These are phyloP conservation scores for Pachyrhynchus sulphureomaculatus DNA, from an alignment of 1,140 invertebrate species.

Conservation along the genomic window DNA sequence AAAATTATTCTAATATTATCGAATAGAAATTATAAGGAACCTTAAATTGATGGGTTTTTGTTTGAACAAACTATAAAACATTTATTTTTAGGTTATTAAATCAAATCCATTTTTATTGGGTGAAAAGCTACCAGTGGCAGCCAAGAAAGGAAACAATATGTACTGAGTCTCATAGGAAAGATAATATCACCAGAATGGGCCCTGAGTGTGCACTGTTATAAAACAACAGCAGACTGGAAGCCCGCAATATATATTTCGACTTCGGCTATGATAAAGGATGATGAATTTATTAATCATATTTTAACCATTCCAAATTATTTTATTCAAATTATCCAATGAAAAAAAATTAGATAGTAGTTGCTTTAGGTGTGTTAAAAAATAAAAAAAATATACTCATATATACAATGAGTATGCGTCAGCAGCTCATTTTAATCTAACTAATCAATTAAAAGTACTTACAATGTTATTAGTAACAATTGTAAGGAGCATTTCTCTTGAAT, in stretches of 20 bases:
- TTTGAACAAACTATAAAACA: too few relatives aligned
- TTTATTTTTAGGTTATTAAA: conserved; percentile 35
- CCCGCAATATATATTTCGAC: too few relatives aligned
- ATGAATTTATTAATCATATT: neutral
- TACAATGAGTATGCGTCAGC: conserved; percentile 7
- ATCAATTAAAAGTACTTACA: neutral
- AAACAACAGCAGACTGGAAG: too few relatives aligned
- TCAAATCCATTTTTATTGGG: conserved; percentile 76
- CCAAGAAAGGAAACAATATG: conserved; percentile 81
- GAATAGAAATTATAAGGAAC: too few relatives aligned
- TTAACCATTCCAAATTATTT: neutral
- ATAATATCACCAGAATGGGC: too few relatives aligned
- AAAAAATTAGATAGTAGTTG: conserved; percentile 11
- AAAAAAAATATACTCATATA: conserved; percentile 10
- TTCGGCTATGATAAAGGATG: too few relatives aligned
- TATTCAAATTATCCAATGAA: neutral
- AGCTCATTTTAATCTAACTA: neutral
- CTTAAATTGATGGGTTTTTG: too few relatives aligned
- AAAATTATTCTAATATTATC: too few relatives aligned
- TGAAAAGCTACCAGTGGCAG: conserved; percentile 81
- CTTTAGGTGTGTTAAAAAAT: conserved; percentile 4
- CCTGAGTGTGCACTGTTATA: too few relatives aligned
- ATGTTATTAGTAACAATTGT: conserved; percentile 7
- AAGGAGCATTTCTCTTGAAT: conserved; percentile 9
- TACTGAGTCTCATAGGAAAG: neutral